Evolutionary conservation across 1,140 invertebrate species (phyloP).

Genomic region (Penaeus chinensis): DNA sequence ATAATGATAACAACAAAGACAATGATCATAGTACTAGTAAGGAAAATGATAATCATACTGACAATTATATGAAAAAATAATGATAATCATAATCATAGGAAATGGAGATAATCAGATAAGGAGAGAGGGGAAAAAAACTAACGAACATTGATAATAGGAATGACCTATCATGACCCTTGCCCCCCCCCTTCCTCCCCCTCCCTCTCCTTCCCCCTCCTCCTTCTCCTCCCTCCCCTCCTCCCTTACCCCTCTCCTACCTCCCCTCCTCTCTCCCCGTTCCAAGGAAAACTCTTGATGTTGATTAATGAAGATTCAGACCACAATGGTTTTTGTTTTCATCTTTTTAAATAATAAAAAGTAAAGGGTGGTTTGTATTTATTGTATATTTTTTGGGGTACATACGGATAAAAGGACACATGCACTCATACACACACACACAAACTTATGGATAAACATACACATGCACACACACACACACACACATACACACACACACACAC

Average conservation of each 20-base stretch:
- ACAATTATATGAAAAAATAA: background rate
- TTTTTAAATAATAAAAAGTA: background rate
- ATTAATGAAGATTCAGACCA: background rate
- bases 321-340: background rate
- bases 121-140: constrained; percentile 7
- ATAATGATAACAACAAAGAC: background rate
- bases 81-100: background rate
- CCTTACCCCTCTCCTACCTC: background rate
- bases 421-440: constrained; percentile 24
- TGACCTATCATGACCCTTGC: too few relatives aligned
- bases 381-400: too few relatives aligned
- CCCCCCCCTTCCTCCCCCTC: background rate
- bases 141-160: background rate
- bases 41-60: background rate
- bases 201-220: background rate
- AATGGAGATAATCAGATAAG: constrained; percentile 20
- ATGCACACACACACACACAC: too few relatives aligned
- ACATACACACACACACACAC: too few relatives aligned
- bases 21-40: constrained; percentile 3
- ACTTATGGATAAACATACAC: background rate
- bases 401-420: too few relatives aligned
- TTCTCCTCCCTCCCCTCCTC: too few relatives aligned
- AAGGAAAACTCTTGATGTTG: background rate
- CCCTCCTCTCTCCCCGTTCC: background rate
- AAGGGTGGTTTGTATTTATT: too few relatives aligned